These are phyloP conservation scores for Epinephelus moara DNA, from an alignment of 2,113 vertebrate species.

Conservation along the genomic window DNA sequence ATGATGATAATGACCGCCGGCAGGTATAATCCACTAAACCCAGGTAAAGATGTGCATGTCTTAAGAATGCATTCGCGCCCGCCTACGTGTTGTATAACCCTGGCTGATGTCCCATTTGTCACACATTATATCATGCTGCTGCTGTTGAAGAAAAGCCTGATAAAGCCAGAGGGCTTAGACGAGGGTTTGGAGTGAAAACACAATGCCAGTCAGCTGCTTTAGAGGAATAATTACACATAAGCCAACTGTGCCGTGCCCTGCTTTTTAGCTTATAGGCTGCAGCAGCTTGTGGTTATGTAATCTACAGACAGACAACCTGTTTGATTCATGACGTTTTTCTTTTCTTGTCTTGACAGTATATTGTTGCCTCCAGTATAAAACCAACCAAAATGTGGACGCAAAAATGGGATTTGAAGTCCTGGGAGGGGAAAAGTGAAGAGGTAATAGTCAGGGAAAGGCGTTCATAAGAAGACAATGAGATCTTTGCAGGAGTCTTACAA, in stretches of 20 bases:
- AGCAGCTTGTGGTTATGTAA: slow-evolving; percentile 35
- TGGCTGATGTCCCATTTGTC: slow-evolving; percentile 41
- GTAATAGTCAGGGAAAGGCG: neutral
- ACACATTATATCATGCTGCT: slow-evolving; percentile 32
- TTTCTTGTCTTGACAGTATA: neutral
- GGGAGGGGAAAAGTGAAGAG: neutral
- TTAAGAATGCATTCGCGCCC: neutral
- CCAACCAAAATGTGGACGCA: neutral
- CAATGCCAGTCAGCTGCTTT: slow-evolving; percentile 38
- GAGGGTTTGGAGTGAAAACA: slow-evolving; percentile 47
- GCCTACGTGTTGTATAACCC: slow-evolving; percentile 27
- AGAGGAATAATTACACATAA: slow-evolving; percentile 53
- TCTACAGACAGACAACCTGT: neutral
- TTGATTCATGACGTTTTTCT: neutral
- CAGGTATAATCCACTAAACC: slow-evolving; percentile 46
- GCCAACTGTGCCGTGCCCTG: slow-evolving; percentile 15
- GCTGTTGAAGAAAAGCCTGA: slow-evolving; percentile 48
- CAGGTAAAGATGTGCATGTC: slow-evolving; percentile 12
- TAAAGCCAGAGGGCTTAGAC: slow-evolving; percentile 57
- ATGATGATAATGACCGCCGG: neutral
- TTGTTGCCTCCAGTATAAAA: neutral
- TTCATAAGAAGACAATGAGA: neutral
- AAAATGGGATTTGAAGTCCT: neutral
- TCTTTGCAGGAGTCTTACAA: neutral
- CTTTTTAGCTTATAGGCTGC: slow-evolving; percentile 13